A percentile compares a stretch with the other conserved stretches of the same genome.
phyloP scores from a whole-genome alignment of 2,888 invertebrate genomes.

The Aphidius colemani region DNA sequence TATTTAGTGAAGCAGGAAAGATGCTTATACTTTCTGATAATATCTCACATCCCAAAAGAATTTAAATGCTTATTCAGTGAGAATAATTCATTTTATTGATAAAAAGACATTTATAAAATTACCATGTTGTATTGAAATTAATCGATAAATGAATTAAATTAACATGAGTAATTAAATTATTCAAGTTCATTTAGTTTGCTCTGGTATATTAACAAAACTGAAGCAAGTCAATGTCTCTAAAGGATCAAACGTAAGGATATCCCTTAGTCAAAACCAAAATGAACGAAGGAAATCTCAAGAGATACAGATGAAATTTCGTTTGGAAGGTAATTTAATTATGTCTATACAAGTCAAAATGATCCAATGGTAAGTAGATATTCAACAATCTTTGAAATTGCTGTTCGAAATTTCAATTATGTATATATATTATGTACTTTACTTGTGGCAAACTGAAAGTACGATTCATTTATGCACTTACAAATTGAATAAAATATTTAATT shows the following conservation, averaged over 20 bases:
- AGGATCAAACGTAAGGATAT: slow-evolving; percentile 33
- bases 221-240: slow-evolving; percentile 7
- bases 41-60: not conserved
- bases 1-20: not conserved
- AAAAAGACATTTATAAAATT: not conserved
- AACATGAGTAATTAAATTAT: too few species aligned
- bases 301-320: slow-evolving; percentile 9
- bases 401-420: not conserved
- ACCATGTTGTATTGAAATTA: not conserved
- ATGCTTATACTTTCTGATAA: not conserved
- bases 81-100: not conserved
- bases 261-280: slow-evolving; percentile 37
- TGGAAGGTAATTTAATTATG: slow-evolving; percentile 20
- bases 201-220: too few species aligned
- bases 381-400: slow-evolving; percentile 18
- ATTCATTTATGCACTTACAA: too few species aligned
- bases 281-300: slow-evolving; percentile 13
- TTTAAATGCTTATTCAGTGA: not conserved
- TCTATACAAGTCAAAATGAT: slow-evolving; percentile 16
- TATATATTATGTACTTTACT: too few species aligned
- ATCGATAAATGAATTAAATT: too few species aligned
- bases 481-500: too few species aligned
- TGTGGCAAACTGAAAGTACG: too few species aligned
- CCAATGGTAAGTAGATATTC: slow-evolving; percentile 19
- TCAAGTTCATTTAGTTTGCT: too few species aligned